Evolutionary conservation across 2,797 vertebrate genomes (phyloP), one percentile per base, ranked within the genome.

Genomic region (Phylloscopus collybita): DNA sequence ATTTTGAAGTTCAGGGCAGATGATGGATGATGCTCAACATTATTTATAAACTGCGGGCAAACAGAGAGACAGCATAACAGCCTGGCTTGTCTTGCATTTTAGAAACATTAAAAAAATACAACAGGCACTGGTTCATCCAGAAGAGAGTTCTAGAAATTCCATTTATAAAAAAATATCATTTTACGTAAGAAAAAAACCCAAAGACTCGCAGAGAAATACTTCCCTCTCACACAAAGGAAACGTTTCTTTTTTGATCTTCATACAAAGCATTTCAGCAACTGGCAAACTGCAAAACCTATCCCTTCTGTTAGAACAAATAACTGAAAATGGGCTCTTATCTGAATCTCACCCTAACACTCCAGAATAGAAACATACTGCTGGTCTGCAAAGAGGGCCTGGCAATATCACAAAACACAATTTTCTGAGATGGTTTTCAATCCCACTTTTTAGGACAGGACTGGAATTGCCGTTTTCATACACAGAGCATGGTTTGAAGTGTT

Each of bases 41-140:
- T 93, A 45, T 89, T 92, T 94, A 74, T 87, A 95, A 91, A 86
- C 65, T 94, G 25, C 84, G 60, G 70, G 38, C 42, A 89, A 93
- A 85, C 4, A 17, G 5, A 86, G 40, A 74, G 20, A 6, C 49
- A 67, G 25, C 9, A 1, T 10, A 86, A 67, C 19, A 69, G 57
- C 29, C 64, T 62, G 29, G 13, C 7, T 92, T 82, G 5, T 40
- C n/a, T 67, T 57, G 49, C 15, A 30, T 76, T 73, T 80, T 49
- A 86, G 19, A 90, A 95, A 73, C 11, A 40, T 49, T 27, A 4
- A 23, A 67, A 72, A 79, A 57, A 61, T 18, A 44, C 7, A 64
- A 40, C 16, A 40, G 8, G 16, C n/a, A 91, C 32, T 72, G 5
- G 7, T 86, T 70, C 8, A 10, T 66, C 90, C 29, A 34, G 27